A percentile compares a stretch with the other conserved stretches of the same genome.
phyloP scores from a whole-genome alignment of 2,797 vertebrate genomes.

The Hybognathus amarus region DNA sequence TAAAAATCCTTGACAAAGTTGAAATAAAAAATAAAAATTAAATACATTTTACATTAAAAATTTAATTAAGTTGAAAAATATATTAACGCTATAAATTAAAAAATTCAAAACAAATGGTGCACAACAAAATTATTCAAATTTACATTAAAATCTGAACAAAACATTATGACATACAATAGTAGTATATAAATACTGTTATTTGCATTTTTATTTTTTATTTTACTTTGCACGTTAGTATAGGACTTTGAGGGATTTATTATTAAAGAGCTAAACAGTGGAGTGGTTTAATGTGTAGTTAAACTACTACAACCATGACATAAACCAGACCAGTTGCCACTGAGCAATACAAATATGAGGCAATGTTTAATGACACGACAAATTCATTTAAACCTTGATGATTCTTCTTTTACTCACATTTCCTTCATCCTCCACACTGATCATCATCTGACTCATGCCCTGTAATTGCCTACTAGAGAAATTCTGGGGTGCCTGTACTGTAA shows the following conservation, averaged over 20 bases:
- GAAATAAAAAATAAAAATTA: neutral
- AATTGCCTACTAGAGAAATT: neutral
- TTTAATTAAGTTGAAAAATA: neutral
- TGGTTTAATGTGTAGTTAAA: neutral
- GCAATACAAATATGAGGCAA: neutral
- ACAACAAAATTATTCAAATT: neutral
- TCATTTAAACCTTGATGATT: constrained; percentile 4
- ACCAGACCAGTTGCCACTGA: neutral
- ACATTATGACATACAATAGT: too few relatives aligned
- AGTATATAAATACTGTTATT: neutral
- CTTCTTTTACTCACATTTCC: constrained; percentile 2
- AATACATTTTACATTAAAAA: too few relatives aligned
- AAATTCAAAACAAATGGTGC: too few relatives aligned
- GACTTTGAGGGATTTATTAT: neutral
- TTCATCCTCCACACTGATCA: neutral
- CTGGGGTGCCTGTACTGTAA: neutral
- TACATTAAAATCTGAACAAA: too few relatives aligned
- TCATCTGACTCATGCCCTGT: neutral
- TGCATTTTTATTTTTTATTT: neutral
- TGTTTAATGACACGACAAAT: neutral
- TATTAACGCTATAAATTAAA: neutral
- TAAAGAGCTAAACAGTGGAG: neutral
- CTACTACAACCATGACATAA: neutral
- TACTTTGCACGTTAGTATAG: neutral
- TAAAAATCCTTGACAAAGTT: neutral